Evolutionary conservation across 2,113 vertebrate genomes (phyloP).

Genomic region (Percopsis transmontana): DNA sequence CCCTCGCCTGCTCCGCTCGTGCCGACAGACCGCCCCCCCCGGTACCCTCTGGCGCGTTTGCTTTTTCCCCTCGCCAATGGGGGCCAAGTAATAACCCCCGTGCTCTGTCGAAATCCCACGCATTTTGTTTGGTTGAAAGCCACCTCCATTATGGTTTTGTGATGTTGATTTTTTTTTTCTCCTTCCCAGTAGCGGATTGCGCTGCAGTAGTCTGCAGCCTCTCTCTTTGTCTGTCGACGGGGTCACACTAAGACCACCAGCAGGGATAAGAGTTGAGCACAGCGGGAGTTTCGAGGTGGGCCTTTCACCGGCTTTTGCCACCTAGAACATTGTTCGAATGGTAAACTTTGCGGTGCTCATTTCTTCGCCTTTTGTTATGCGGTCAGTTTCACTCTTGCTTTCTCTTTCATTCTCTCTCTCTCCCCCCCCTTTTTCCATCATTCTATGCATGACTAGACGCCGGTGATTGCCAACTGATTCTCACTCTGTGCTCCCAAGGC

Average conservation of each 20-base stretch:
- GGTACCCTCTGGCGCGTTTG: background rate
- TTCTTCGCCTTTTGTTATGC: constrained; percentile 51
- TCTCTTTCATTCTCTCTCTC: constrained; percentile 15
- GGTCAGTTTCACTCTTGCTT: constrained; percentile 40
- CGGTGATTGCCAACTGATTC: constrained; percentile 62
- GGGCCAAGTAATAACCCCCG: constrained; percentile 40
- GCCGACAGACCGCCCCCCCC: constrained; percentile 36
- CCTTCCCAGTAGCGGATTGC: constrained; percentile 24
- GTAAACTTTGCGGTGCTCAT: constrained; percentile 61
- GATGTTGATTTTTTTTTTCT: constrained; percentile 12
- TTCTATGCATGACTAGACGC: constrained; percentile 43
- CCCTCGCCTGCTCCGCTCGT: constrained; percentile 18
- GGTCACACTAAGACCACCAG: constrained; percentile 56
- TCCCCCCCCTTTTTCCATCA: background rate
- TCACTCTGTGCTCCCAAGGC: constrained; percentile 29
- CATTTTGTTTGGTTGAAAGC: constrained; percentile 53
- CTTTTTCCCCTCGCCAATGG: constrained; percentile 23
- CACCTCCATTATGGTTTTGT: constrained; percentile 16
- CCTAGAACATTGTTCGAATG: constrained; percentile 55
- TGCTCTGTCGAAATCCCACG: background rate
- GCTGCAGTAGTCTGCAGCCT: constrained; percentile 38
- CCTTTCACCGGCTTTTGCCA: constrained; percentile 62
- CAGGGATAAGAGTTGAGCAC: constrained; percentile 64
- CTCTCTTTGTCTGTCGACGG: constrained; percentile 40
- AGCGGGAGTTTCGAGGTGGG: constrained; percentile 57